These are phyloP conservation scores for Synergus gifuensis DNA, from an alignment of 2,888 invertebrate species.

Conservation along the genomic window DNA sequence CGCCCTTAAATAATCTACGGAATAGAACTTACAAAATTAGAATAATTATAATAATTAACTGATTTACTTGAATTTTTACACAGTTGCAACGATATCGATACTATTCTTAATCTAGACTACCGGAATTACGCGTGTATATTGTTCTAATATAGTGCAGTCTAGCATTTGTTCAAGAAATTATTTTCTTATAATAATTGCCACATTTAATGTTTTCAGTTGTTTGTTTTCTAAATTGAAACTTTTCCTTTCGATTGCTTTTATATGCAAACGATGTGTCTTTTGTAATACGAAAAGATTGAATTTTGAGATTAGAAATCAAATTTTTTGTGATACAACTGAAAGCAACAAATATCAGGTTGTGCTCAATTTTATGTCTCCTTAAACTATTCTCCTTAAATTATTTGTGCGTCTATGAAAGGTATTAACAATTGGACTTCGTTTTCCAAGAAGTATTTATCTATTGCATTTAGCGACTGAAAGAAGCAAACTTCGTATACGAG, in stretches of 20 bases:
- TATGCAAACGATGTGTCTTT: neutral
- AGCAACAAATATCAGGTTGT: constrained; percentile 20
- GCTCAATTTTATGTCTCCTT: neutral
- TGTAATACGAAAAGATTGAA: too few species aligned
- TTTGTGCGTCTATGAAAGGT: neutral
- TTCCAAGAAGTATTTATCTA: neutral
- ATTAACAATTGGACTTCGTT: neutral
- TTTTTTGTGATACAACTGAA: neutral
- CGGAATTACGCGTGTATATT: neutral
- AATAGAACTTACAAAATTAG: too few species aligned
- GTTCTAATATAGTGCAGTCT: neutral
- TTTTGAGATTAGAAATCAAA: neutral
- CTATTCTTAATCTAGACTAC: neutral
- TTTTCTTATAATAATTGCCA: neutral
- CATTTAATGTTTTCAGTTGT: neutral
- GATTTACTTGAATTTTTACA: neutral
- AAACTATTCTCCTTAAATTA: neutral
- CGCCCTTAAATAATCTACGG: too few species aligned
- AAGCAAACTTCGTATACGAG: too few species aligned
- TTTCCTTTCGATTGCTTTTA: constrained; percentile 9
- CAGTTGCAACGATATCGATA: neutral
- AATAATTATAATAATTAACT: neutral
- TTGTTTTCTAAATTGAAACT: neutral
- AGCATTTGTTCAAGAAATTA: neutral
- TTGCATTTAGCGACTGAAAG: neutral